Conservation (phyloP, 2,888 invertebrate genomes). For the Ametastegia equiseti region DNA sequence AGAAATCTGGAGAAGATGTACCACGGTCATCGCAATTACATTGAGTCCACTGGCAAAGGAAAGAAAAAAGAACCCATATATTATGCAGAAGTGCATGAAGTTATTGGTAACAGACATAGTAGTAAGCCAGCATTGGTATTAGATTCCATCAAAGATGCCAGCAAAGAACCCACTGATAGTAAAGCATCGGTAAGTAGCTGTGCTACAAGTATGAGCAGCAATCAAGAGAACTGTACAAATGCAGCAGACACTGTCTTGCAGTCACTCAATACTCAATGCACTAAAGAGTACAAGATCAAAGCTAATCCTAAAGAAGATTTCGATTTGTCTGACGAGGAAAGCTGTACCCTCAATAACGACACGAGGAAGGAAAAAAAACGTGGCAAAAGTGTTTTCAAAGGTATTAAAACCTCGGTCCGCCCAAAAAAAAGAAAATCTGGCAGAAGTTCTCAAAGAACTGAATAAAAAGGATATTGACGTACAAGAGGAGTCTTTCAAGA, state of each 20-base stretch:
- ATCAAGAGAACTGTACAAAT: not conserved
- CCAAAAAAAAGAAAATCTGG: not conserved
- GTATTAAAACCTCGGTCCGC: not conserved
- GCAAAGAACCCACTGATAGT: not conserved
- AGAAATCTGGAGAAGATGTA: conserved; percentile 24
- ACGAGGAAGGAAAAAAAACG: not conserved
- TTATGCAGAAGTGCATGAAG: not conserved
- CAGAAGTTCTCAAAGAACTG: not conserved
- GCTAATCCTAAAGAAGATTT: not conserved
- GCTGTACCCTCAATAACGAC: not conserved
- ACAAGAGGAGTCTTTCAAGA: not conserved
- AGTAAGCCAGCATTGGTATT: not conserved
- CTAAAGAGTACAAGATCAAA: no score
- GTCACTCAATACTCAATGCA: not conserved
- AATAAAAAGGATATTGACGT: not conserved
- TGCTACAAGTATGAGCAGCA: not conserved
- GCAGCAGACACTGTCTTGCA: not conserved
- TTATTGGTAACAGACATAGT: not conserved
- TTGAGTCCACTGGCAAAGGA: conserved; percentile 7
- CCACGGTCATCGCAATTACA: not conserved
- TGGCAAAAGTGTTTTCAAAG: not conserved
- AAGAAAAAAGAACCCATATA: not conserved
- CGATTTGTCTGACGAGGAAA: not conserved
- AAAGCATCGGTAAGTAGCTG: no score
- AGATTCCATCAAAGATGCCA: not conserved